These are phyloP conservation scores for Ceraclea dissimilis DNA, from an alignment of 2,888 invertebrate species.

Conservation along the genomic window DNA sequence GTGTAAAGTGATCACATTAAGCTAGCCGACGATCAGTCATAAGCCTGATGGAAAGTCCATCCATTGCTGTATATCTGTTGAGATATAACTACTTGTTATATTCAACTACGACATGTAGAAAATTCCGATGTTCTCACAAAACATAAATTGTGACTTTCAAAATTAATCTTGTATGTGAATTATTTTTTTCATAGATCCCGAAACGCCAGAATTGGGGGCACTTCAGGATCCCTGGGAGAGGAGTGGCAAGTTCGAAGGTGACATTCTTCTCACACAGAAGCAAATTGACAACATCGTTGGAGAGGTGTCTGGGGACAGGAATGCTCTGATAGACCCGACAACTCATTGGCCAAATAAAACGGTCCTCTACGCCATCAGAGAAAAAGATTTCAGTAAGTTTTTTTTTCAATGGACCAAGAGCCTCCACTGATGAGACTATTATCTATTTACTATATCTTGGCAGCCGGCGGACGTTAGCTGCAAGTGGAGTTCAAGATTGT, in stretches of 20 bases:
- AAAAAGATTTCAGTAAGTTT: conserved; percentile 43
- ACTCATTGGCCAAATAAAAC: conserved; percentile 46
- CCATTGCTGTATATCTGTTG: no score
- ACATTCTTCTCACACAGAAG: conserved; percentile 42
- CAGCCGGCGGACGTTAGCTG: no score
- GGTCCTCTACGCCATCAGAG: conserved; percentile 42
- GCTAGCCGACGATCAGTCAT: no score
- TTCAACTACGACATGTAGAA: no score
- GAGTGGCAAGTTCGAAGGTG: conserved; percentile 49
- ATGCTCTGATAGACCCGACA: conserved; percentile 40
- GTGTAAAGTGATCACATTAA: no score
- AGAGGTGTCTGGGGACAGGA: conserved; percentile 40
- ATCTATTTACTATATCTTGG: no score
- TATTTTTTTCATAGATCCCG: conserved; percentile 5
- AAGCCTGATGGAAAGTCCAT: no score
- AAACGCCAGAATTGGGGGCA: conserved; percentile 13
- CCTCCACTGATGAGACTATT: no score
- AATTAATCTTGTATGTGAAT: not conserved
- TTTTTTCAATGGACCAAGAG: not conserved
- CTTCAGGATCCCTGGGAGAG: conserved; percentile 41
- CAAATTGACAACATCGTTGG: conserved; percentile 41
- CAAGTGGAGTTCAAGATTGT: no score
- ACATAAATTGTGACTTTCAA: no score
- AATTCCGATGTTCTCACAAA: no score
- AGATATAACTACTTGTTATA: no score